These are phyloP conservation scores for Drosophila silvestris DNA, from an alignment of 2,888 invertebrate species.

Conservation along the genomic window DNA sequence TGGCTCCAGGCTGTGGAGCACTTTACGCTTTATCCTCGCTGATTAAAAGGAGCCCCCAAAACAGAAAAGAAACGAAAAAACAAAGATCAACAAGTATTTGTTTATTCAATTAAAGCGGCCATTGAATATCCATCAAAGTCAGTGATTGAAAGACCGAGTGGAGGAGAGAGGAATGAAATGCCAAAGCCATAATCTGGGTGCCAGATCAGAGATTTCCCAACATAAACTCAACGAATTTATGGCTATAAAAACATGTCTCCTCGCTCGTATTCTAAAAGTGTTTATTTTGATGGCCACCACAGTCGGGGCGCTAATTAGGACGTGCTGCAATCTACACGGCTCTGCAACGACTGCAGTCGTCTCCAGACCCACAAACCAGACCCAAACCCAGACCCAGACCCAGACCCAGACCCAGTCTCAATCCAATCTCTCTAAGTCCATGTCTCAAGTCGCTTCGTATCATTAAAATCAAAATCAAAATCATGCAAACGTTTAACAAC, in stretches of 20 bases:
- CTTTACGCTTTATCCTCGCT: conserved; percentile 53
- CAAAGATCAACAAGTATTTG: conserved; percentile 37
- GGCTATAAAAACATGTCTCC: conserved; percentile 67
- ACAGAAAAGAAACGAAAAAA: background rate
- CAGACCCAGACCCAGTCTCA: background rate
- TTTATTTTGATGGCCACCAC: conserved; percentile 82
- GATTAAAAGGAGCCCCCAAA: conserved; percentile 40
- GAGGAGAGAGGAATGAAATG: conserved; percentile 1
- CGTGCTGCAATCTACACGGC: conserved; percentile 45
- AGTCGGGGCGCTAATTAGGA: conserved; percentile 75
- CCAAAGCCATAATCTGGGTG: conserved; percentile 37
- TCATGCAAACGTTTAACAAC: conserved; percentile 81
- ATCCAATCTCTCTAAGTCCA: conserved; percentile 17
- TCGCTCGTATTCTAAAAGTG: conserved; percentile 79
- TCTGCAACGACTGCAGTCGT: conserved; percentile 1
- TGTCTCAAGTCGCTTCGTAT: conserved; percentile 40
- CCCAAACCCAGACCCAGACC: background rate
- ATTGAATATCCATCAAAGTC: conserved; percentile 57
- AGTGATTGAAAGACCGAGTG: background rate
- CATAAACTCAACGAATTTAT: conserved; percentile 71
- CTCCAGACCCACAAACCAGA: background rate
- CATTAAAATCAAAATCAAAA: conserved; percentile 73
- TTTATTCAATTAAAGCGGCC: conserved; percentile 60
- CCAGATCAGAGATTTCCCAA: conserved; percentile 66
- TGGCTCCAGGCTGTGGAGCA: conserved; percentile 42